Conservation (phyloP, 1,140 invertebrate species). For the Aphelinus certus region DNA sequence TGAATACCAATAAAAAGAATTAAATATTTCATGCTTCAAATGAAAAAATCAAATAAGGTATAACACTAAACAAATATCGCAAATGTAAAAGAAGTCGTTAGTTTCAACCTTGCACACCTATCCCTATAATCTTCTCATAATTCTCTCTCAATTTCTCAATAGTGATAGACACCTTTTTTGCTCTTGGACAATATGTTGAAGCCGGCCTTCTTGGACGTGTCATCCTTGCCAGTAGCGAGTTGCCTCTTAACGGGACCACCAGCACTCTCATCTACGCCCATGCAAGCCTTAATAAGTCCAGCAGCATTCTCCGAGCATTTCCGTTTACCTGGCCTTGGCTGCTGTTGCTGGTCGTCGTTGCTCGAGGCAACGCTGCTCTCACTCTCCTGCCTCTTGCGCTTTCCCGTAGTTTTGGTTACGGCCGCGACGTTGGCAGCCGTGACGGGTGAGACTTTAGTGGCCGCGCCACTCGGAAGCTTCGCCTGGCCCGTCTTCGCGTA, state of each 20-base stretch:
- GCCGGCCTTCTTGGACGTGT: constrained; percentile 59
- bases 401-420: constrained; percentile 57
- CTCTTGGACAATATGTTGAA: constrained; percentile 63
- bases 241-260: constrained; percentile 60
- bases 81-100: too few species aligned
- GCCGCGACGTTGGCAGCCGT: constrained; percentile 48
- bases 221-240: constrained; percentile 61
- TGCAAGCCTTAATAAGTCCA: constrained; percentile 75
- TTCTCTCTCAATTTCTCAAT: neutral
- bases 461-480: constrained; percentile 46
- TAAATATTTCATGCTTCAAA: too few species aligned
- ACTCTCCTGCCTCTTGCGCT: constrained; percentile 80
- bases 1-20: too few species aligned
- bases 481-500: constrained; percentile 60
- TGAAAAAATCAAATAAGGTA: too few species aligned
- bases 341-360: constrained; percentile 63
- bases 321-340: constrained; percentile 68
- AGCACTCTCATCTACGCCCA: constrained; percentile 70
- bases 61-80: too few species aligned
- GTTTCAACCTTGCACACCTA: too few species aligned
- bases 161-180: constrained; percentile 62
- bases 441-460: constrained; percentile 43
- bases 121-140: too few species aligned
- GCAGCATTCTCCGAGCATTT: constrained; percentile 76
- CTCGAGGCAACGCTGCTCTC: constrained; percentile 75